phyloP scores from a whole-genome alignment of 92 coral and sea anemone species.

The Heliopora coerulea region DNA sequence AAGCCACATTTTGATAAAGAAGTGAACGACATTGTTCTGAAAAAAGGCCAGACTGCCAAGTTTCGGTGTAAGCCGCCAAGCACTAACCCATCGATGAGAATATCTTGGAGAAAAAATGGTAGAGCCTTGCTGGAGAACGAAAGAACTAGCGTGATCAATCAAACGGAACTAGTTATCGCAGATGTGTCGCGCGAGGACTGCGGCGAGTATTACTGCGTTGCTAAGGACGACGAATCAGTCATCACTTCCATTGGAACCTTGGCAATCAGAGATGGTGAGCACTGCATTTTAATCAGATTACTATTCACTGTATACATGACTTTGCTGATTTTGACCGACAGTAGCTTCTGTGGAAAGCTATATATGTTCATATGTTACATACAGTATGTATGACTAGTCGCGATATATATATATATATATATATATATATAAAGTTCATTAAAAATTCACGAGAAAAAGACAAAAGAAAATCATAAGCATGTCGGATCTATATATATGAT shows the following conservation, averaged over 20 bases:
- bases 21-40: background rate
- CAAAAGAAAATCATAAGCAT: no score
- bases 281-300: no score
- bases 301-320: no score
- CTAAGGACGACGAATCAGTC: background rate
- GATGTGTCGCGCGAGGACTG: slow-evolving; percentile 6
- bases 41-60: slow-evolving; percentile 2
- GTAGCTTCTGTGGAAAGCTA: no score
- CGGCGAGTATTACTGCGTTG: slow-evolving; percentile 30
- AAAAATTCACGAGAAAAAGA: no score
- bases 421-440: no score
- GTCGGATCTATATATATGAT: no score
- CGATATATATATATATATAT: no score
- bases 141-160: background rate
- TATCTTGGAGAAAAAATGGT: slow-evolving; percentile 25
- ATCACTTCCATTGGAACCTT: slow-evolving; percentile 13
- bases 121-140: background rate
- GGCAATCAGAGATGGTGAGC: slow-evolving; percentile 28
- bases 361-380: no score
- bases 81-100: background rate
- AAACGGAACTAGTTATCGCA: background rate
- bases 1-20: slow-evolving; percentile 6
- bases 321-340: no score
- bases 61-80: background rate
- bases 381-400: no score